Base-by-base conservation (phyloP, 2,113 vertebrate genomes). In the Psophia crepitans region DNA sequence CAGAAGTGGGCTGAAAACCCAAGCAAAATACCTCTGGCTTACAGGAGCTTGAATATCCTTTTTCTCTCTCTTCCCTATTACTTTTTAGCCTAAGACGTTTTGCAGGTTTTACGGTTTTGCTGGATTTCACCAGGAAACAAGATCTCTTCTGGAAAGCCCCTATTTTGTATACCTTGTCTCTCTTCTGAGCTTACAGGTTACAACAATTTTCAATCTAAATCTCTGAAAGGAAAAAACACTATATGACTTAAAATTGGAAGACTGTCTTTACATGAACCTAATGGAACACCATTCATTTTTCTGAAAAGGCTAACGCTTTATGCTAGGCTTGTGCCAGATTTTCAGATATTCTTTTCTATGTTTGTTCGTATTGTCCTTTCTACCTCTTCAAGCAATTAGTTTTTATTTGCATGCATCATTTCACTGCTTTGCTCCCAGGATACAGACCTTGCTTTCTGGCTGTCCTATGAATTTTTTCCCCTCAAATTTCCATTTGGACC, bases 321-420 rank as follows among this genome's bases (percentile, higher is more conserved):
- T 71, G 22, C 28, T 28, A 54, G 20, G 11, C 15, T 81, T 60
- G 19, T 74, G 88, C 51, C 85, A 95, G 76, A 51, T 84, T 95
- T 94, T 86, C 73, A 71, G 56, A 66, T 60, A 48, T 6, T 39
- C 19, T 56, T 89, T 90, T 75, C 60, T 68, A 9, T 90, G 19
- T 58, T 93, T 93, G 41, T 78, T 96, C 76, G 37, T 26, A 39
- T 73, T 93, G 82, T 95, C 92, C 79, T 95, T 95, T 77, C 80
- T 89, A 88, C 71, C 32, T 86, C 88, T 80, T 90, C 58, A 78
- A 93, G 68, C 68, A 95, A 96, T 96, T 96, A 95, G 79, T 96
- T 95, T 91, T 74, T 96, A 92, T 97, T 96, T 94, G 90, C 85
- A 95, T 86, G 93, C 85, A 85, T 96, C 85, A 93, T 89, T 95